These are phyloP conservation scores for Eueremaeus valkanovi DNA, from an alignment of 2,888 invertebrate genomes.

Conservation along the genomic window DNA sequence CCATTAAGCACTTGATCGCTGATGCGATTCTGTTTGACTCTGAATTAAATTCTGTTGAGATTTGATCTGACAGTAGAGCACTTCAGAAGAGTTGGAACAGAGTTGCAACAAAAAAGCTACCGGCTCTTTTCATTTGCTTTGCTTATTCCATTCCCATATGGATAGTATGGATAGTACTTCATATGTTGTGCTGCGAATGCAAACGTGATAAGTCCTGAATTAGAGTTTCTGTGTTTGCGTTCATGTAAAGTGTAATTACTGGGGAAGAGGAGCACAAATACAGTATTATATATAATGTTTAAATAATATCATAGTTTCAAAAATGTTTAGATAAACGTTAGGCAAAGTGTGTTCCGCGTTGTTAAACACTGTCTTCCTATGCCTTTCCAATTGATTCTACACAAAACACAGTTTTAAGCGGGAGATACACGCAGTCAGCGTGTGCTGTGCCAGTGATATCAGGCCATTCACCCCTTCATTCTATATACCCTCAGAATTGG, in stretches of 20 bases:
- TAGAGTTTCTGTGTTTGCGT: not conserved
- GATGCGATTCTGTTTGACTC: not conserved
- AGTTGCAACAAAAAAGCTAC: no score
- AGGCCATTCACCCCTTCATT: conserved; percentile 27
- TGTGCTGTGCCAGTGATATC: not conserved
- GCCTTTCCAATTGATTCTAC: not conserved
- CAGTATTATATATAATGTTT: not conserved
- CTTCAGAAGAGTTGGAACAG: no score
- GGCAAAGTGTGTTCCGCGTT: not conserved
- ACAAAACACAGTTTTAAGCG: not conserved
- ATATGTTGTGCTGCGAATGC: not conserved
- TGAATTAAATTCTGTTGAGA: not conserved
- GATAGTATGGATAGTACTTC: no score
- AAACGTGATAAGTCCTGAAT: not conserved
- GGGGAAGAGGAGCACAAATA: not conserved
- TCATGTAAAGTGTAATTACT: not conserved
- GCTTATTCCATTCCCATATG: no score
- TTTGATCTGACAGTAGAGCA: not conserved
- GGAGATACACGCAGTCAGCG: not conserved
- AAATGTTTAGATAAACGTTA: conserved; percentile 15
- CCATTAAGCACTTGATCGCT: not conserved
- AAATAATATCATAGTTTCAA: conserved; percentile 1
- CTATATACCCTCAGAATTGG: not conserved
- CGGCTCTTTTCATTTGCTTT: no score
- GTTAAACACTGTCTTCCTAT: conserved; percentile 11